Base-by-base conservation (phyloP, 2,888 invertebrate genomes). In the Brachyptera putata region DNA sequence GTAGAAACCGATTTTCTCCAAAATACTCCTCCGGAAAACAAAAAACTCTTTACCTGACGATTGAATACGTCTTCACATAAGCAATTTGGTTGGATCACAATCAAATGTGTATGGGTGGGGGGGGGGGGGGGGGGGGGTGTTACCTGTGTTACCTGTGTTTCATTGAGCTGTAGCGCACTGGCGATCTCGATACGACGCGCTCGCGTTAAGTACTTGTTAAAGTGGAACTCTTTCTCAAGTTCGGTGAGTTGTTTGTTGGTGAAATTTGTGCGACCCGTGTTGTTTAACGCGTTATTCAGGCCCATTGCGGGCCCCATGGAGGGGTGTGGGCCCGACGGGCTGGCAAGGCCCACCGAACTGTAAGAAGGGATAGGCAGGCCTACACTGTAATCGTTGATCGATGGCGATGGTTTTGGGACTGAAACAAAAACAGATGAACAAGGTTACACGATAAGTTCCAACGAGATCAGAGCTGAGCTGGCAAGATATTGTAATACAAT, bases 191-290 rank as follows among this genome's bases (percentile, higher is more conserved):
- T 97, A 69, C 99, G 83, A 67, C 98, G 80, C 37, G 96, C 97
- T 68, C 98, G 80, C 37, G 98, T 99, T 71, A 99, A 84, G 80
- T 99, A 99, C 78, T 96, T 97, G 80, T 97, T 97, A 78, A 96
- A 98, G 76, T 98, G 98, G 79, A 98, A 99, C 76, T 99, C 98
- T 74, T 99, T 99, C 75, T 99, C 99, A 67, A 99, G 82, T 76
- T 99, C 99, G 1, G 98, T 99, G 65, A 99, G 84, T 75, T 99
- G 99, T 77, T 98, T 98, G 77, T 98, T 99, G 67, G 97, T 97
- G 80, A 99, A 99, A 79, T 99, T 99, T 37, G 99, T 99, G 58
- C 99, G 83, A 34, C 96, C 96, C 13, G 93, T 91, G 78, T 89
- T 89, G 78, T 91, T 91, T 66, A 81, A 71, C 63, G 77, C 78